Evolutionary conservation across 2,797 vertebrate genomes (phyloP).

Genomic region (Nasua narica): DNA sequence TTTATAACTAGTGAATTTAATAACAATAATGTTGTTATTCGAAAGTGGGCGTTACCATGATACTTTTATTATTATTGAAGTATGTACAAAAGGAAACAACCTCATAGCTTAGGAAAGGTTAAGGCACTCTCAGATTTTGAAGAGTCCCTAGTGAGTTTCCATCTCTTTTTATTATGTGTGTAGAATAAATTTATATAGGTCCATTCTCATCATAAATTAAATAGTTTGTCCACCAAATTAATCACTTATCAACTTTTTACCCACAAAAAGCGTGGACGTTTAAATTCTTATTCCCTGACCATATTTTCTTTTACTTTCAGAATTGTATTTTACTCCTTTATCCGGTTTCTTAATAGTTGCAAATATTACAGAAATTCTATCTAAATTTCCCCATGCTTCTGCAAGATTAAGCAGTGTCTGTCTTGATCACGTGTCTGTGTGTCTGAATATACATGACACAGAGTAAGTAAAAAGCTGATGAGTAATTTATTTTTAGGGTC

Average conservation of each 20-base stretch:
- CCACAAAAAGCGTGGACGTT: background rate
- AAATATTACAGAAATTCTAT: conserved; percentile 23
- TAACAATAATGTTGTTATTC: background rate
- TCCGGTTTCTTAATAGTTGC: conserved; percentile 39
- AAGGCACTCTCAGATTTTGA: background rate
- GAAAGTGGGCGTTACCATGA: background rate
- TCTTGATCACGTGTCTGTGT: background rate
- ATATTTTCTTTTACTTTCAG: conserved; percentile 12
- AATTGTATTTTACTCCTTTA: background rate
- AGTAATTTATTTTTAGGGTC: conserved; percentile 38
- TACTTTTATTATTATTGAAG: background rate
- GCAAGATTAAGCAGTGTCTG: conserved; percentile 16
- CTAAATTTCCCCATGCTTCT: background rate
- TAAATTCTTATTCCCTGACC: background rate
- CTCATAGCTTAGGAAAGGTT: background rate
- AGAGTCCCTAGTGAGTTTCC: background rate
- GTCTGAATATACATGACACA: conserved; percentile 14
- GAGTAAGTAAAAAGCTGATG: conserved; percentile 59
- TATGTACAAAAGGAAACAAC: background rate
- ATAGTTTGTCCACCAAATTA: background rate
- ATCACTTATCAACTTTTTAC: background rate
- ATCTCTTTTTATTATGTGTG: background rate
- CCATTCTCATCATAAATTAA: background rate
- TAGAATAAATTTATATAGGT: background rate
- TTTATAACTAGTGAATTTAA: background rate